A percentile compares a stretch with the other conserved stretches of the same genome.
Evolutionary conservation across 1,140 invertebrate species (phyloP).

Genomic region (Psix sp.): DNA sequence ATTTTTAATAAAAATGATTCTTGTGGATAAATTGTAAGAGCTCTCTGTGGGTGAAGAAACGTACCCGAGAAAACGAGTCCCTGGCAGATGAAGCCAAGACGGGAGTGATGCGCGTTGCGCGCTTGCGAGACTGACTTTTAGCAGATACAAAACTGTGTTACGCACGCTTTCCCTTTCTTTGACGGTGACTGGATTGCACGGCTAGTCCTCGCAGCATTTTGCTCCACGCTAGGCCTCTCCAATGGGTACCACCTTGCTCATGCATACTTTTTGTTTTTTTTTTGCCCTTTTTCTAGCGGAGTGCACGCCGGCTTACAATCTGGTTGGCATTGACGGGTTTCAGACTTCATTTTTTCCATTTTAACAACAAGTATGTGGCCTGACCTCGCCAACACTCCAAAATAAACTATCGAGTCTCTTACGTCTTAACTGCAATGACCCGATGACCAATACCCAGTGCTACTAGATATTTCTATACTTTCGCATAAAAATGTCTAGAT

Average conservation of each 20-base stretch:
- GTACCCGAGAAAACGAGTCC: constrained; percentile 43
- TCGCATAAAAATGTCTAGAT: not conserved
- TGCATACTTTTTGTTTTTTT: not conserved
- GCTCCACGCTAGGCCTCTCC: constrained; percentile 49
- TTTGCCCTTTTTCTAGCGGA: constrained; percentile 10
- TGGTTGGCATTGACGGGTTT: constrained; percentile 62
- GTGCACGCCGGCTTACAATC: constrained; percentile 26
- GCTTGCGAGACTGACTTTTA: constrained; percentile 67
- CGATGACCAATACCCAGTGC: not conserved
- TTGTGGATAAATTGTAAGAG: no score
- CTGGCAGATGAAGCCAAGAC: constrained; percentile 17
- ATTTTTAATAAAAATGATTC: no score
- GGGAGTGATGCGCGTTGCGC: constrained; percentile 58
- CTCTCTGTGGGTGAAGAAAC: constrained; percentile 19
- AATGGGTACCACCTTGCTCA: constrained; percentile 28
- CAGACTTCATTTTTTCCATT: constrained; percentile 30
- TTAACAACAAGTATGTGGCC: constrained; percentile 22
- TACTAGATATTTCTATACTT: no score
- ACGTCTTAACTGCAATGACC: constrained; percentile 1
- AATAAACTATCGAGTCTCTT: constrained; percentile 1
- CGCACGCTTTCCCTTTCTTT: constrained; percentile 73
- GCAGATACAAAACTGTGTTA: constrained; percentile 60
- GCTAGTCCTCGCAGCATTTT: constrained; percentile 37
- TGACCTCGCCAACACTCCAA: constrained; percentile 41
- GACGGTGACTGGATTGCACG: constrained; percentile 56